Conservation (phyloP, 2,888 invertebrate species). For the Lycophotia porphyrea region DNA sequence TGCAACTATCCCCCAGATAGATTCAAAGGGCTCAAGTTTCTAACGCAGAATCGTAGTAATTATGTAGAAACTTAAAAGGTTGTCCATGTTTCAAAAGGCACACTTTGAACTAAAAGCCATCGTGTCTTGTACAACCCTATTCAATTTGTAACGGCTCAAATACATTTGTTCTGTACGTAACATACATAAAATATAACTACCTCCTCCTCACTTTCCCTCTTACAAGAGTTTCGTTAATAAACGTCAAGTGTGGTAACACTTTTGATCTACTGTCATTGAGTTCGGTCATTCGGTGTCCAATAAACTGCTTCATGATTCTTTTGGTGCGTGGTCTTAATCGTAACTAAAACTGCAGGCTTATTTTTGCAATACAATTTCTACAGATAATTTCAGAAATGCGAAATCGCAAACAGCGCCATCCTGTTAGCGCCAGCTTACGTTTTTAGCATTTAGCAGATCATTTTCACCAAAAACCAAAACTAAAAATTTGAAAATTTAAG, state of each 20-base stretch:
- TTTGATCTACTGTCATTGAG: slow-evolving; percentile 50
- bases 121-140: not conserved
- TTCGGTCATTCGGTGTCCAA: not conserved
- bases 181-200: slow-evolving; percentile 25
- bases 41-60: too few species aligned
- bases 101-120: not conserved
- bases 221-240: slow-evolving; percentile 4
- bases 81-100: slow-evolving; percentile 7
- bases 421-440: too few species aligned
- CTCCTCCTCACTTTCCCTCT: slow-evolving; percentile 30
- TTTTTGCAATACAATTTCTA: not conserved
- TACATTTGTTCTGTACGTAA: slow-evolving; percentile 25
- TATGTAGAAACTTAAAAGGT: slow-evolving; percentile 10
- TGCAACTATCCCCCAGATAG: not conserved
- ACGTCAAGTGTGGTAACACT: slow-evolving; percentile 4
- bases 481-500: too few species aligned
- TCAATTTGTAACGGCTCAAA: slow-evolving; percentile 24
- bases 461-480: too few species aligned
- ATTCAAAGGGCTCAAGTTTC: not conserved
- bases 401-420: too few species aligned
- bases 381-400: not conserved
- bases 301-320: not conserved
- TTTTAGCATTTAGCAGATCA: too few species aligned
- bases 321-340: not conserved
- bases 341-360: not conserved